A percentile compares a stretch with the other conserved stretches of the same genome.
Conservation (phyloP, 2,888 invertebrate genomes). For the Hirtodrosophila confusa region DNA sequence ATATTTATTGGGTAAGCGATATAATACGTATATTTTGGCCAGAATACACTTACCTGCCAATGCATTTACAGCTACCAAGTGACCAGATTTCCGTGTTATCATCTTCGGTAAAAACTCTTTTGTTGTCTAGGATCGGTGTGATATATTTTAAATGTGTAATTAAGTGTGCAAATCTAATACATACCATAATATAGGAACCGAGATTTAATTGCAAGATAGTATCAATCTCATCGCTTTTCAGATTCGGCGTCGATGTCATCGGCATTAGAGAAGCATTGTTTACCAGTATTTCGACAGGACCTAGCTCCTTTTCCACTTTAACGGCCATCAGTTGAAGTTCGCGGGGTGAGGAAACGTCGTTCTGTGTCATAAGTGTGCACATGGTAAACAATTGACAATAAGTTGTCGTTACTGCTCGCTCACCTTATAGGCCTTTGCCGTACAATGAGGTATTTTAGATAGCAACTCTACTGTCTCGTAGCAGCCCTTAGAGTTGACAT, state of each 20-base stretch:
- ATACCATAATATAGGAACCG: constrained; percentile 84
- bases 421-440: constrained; percentile 83
- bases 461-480: constrained; percentile 82
- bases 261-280: constrained; percentile 85
- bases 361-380: constrained; percentile 51
- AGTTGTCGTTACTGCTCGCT: constrained; percentile 21
- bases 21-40: too few relatives aligned
- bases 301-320: constrained; percentile 82
- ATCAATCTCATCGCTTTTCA: constrained; percentile 83
- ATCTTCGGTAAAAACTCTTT: constrained; percentile 84
- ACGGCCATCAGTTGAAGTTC: constrained; percentile 81
- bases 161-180: background rate
- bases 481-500: constrained; percentile 82
- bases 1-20: too few relatives aligned
- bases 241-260: constrained; percentile 82
- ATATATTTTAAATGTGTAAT: background rate
- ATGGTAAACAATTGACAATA: background rate
- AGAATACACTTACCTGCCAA: constrained; percentile 77
- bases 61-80: constrained; percentile 84
- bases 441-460: constrained; percentile 78
- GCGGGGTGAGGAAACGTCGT: constrained; percentile 83
- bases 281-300: constrained; percentile 84
- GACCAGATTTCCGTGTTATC: constrained; percentile 84
- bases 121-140: constrained; percentile 77
- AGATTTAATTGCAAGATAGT: constrained; percentile 84